Percentiles rank a stretch among this genome's conserved stretches.
These are phyloP conservation scores for Hyla sarda DNA, from an alignment of 2,113 vertebrate genomes.

Conservation along the genomic window DNA sequence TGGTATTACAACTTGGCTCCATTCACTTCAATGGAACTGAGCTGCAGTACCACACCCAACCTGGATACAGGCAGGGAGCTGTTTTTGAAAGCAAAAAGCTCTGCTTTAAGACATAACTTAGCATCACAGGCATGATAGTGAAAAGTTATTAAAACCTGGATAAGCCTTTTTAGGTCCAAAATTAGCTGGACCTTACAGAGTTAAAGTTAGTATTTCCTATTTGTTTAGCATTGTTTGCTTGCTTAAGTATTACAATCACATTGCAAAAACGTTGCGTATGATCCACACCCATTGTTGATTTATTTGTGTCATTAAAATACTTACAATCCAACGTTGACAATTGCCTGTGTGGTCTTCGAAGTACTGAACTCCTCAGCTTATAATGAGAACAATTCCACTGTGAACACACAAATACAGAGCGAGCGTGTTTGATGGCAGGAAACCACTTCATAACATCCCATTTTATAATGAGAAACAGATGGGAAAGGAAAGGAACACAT, in stretches of 20 bases:
- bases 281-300: background rate
- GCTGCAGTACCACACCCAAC: too few species aligned
- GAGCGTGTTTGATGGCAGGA: slow-evolving; percentile 39
- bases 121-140: too few species aligned
- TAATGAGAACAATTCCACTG: slow-evolving; percentile 17
- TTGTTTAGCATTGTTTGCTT: background rate
- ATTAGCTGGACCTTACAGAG: too few species aligned
- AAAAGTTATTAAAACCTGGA: too few species aligned
- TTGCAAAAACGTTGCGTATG: background rate
- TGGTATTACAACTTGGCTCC: too few species aligned
- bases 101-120: too few species aligned
- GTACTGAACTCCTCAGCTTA: background rate
- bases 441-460: slow-evolving; percentile 27
- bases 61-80: too few species aligned
- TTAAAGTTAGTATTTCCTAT: background rate
- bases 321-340: background rate
- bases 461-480: slow-evolving; percentile 25
- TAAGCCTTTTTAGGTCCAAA: too few species aligned
- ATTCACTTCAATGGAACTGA: too few species aligned
- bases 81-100: too few species aligned
- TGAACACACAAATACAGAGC: slow-evolving; percentile 14
- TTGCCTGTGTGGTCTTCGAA: slow-evolving; percentile 9
- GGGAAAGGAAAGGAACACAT: slow-evolving; percentile 4
- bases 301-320: background rate
- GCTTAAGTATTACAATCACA: background rate